Percentiles rank a stretch among this genome's conserved stretches.
Evolutionary conservation across 2,797 vertebrate genomes (phyloP).

Genomic region (Novumbra hubbsi): DNA sequence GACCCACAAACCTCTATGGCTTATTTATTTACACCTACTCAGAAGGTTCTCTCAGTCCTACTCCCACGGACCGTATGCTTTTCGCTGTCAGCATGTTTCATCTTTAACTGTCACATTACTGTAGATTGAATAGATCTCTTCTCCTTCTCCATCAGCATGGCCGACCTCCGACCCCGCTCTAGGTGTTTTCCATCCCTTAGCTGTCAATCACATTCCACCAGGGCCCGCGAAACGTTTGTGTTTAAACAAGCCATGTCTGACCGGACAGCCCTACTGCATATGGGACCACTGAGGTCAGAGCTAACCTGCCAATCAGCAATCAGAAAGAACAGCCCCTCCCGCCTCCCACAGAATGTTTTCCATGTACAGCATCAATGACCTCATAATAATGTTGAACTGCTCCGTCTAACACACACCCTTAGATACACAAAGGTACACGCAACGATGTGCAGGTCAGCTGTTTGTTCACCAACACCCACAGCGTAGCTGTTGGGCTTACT

Average conservation of each 20-base stretch:
- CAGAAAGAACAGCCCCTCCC: slow-evolving; percentile 14
- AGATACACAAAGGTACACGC: background rate
- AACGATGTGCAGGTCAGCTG: no score
- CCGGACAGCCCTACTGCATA: slow-evolving; percentile 36
- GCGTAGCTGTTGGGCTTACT: no score
- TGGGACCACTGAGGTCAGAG: background rate
- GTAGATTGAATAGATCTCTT: background rate
- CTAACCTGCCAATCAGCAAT: background rate
- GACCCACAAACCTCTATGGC: slow-evolving; percentile 58
- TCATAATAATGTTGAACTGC: background rate
- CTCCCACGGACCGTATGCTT: slow-evolving; percentile 18
- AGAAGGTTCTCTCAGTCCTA: slow-evolving; percentile 26
- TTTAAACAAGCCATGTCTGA: background rate
- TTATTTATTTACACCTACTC: slow-evolving; percentile 54
- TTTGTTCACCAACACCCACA: no score
- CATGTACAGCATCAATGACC: background rate
- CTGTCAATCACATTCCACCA: slow-evolving; percentile 40
- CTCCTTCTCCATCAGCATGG: slow-evolving; percentile 8
- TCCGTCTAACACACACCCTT: background rate
- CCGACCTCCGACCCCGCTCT: slow-evolving; percentile 23
- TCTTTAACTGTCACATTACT: slow-evolving; percentile 4
- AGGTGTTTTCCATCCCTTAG: slow-evolving; percentile 11
- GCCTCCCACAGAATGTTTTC: background rate
- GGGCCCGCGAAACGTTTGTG: background rate
- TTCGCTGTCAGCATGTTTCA: slow-evolving; percentile 23